Percentiles rank a stretch among this genome's conserved stretches.
phyloP scores from a whole-genome alignment of 2,797 vertebrate species.

The Prionace glauca region DNA sequence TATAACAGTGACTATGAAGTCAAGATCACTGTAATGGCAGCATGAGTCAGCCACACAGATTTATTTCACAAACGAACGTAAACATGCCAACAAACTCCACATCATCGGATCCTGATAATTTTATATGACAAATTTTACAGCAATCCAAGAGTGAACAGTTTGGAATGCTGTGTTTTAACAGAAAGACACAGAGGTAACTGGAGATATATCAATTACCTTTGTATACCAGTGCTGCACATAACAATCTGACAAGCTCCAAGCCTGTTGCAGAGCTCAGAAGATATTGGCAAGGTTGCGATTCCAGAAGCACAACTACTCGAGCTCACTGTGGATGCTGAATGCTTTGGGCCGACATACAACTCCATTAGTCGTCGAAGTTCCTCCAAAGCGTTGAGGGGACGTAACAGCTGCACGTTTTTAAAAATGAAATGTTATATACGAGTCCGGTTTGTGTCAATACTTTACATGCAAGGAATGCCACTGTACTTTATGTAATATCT shows the following conservation, averaged over 20 bases:
- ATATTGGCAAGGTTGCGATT: constrained; percentile 76
- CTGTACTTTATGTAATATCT: neutral
- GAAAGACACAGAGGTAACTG: constrained; percentile 56
- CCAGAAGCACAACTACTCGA: constrained; percentile 61
- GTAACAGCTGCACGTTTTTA: constrained; percentile 70
- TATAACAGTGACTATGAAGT: neutral
- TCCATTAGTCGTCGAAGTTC: constrained; percentile 94
- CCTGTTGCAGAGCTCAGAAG: constrained; percentile 89
- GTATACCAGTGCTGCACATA: constrained; percentile 93
- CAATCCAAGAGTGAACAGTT: neutral
- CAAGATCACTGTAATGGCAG: neutral
- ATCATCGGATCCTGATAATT: neutral
- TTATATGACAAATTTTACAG: neutral
- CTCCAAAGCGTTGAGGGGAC: constrained; percentile 93
- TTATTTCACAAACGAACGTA: neutral
- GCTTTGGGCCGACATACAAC: constrained; percentile 69
- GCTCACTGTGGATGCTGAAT: constrained; percentile 51
- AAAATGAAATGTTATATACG: neutral
- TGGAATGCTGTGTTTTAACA: neutral
- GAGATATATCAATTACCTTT: constrained; percentile 67
- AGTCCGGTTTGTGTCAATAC: neutral
- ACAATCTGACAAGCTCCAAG: constrained; percentile 90
- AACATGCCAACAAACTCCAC: neutral
- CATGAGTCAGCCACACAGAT: neutral
- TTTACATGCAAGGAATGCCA: neutral